Evolutionary conservation across 1,140 invertebrate species (phyloP).

Genomic region (Drosophila subobscura): DNA sequence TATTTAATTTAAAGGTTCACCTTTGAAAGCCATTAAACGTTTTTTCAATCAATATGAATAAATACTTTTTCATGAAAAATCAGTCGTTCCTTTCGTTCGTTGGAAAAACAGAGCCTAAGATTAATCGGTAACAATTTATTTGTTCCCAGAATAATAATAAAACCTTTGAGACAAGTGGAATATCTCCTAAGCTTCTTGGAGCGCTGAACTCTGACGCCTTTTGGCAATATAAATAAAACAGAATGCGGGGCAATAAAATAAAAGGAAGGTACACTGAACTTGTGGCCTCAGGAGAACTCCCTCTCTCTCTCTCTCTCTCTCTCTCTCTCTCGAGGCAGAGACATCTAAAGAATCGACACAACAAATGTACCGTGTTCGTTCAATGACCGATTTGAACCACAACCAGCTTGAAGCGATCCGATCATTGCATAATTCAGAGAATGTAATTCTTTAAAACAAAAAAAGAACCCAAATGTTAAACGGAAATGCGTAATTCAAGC

Average conservation of each 20-base stretch:
- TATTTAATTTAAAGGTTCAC: too few species aligned
- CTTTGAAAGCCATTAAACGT: too few species aligned
- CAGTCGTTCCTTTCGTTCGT: background rate
- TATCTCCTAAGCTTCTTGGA: slow-evolving; percentile 41
- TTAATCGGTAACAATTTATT: slow-evolving; percentile 4
- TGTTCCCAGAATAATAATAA: background rate
- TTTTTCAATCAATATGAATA: too few species aligned
- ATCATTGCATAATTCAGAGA: slow-evolving; percentile 65
- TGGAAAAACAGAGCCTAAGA: background rate
- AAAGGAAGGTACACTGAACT: slow-evolving; percentile 46
- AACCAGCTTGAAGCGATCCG: background rate
- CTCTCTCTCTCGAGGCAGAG: slow-evolving; percentile 16
- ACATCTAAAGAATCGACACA: slow-evolving; percentile 24
- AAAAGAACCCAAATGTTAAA: slow-evolving; percentile 26
- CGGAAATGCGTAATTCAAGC: slow-evolving; percentile 58
- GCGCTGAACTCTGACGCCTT: slow-evolving; percentile 31
- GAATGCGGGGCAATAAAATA: slow-evolving; percentile 4
- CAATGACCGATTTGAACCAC: slow-evolving; percentile 61
- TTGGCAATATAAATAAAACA: slow-evolving; percentile 19
- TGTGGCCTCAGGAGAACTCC: slow-evolving; percentile 24
- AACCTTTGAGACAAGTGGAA: slow-evolving; percentile 14
- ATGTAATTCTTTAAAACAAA: slow-evolving; percentile 19
- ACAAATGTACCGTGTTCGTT: slow-evolving; percentile 34
- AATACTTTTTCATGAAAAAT: background rate
- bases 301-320: slow-evolving; percentile 3